Percentiles rank a stretch among this genome's conserved stretches.
Conservation (phyloP, 2,888 invertebrate species). For the Drosophila antonietae region DNA sequence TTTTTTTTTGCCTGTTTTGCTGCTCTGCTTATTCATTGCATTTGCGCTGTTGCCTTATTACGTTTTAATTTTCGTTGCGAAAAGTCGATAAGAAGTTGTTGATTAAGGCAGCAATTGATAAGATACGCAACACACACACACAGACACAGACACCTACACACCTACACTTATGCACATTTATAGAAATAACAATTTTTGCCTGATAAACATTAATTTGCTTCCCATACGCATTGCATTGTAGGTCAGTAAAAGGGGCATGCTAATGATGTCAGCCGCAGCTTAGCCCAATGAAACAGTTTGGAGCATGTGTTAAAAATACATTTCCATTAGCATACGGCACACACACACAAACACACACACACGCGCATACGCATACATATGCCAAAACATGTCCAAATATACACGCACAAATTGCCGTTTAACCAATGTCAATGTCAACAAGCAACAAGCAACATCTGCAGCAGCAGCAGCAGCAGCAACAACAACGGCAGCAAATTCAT, state of each 20-base stretch:
- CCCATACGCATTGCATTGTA: conserved; percentile 52
- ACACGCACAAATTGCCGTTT: conserved; percentile 75
- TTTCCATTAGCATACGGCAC: conserved; percentile 46
- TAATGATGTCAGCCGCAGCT: conserved; percentile 65
- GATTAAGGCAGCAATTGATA: conserved; percentile 61
- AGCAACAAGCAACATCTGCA: conserved; percentile 51
- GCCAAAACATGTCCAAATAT: conserved; percentile 49
- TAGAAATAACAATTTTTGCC: conserved; percentile 24
- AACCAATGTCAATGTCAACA: conserved; percentile 78
- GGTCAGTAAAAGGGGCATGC: conserved; percentile 54
- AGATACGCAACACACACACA: conserved; percentile 49
- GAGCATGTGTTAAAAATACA: conserved; percentile 66
- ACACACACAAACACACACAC: neutral
- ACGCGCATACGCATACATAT: neutral
- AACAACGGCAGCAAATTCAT: conserved; percentile 59
- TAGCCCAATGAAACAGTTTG: conserved; percentile 74
- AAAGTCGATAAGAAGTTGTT: conserved; percentile 72
- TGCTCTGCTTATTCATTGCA: conserved; percentile 27
- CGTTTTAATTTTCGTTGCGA: conserved; percentile 74
- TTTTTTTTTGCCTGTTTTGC: conserved; percentile 8
- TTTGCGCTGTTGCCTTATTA: conserved; percentile 54
- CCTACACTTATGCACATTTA: neutral
- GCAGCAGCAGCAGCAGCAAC: conserved; percentile 29
- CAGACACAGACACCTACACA: neutral
- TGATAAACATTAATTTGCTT: conserved; percentile 25